Conservation (phyloP, 1,140 invertebrate species). For the Heterodera schachtii region DNA sequence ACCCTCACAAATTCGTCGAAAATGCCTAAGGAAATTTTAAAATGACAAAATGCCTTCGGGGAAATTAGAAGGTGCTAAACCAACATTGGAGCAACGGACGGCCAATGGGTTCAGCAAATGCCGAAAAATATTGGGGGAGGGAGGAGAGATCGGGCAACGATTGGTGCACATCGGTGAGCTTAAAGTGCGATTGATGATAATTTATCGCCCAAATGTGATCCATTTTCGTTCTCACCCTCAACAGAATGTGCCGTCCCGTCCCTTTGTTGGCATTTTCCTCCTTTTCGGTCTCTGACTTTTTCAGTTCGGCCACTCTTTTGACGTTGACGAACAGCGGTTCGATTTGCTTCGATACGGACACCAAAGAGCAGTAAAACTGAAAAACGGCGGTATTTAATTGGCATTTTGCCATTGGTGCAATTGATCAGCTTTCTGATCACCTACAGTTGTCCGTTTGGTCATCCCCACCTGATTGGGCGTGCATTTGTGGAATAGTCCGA, state of each 20-base stretch:
- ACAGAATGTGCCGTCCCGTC: conserved; percentile 17
- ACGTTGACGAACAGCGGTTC: conserved; percentile 42
- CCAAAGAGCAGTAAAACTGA: conserved; percentile 32
- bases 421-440: neutral
- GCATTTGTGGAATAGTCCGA: conserved; percentile 42
- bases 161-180: conserved; percentile 37
- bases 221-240: conserved; percentile 12
- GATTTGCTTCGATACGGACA: conserved; percentile 34
- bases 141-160: conserved; percentile 40
- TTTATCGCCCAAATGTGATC: neutral
- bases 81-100: conserved; percentile 48
- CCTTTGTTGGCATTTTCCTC: conserved; percentile 21
- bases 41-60: neutral
- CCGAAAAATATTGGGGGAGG: conserved; percentile 54
- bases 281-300: conserved; percentile 24
- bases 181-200: neutral
- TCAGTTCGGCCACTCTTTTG: conserved; percentile 26
- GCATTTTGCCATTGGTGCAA: neutral
- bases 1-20: conserved; percentile 42
- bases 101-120: conserved; percentile 48
- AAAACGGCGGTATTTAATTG: conserved; percentile 15
- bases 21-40: conserved; percentile 13
- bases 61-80: neutral
- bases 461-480: conserved; percentile 34
- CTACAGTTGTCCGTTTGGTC: neutral